Conservation (phyloP, 2,113 vertebrate genomes). For the Ranitomeya imitator region DNA sequence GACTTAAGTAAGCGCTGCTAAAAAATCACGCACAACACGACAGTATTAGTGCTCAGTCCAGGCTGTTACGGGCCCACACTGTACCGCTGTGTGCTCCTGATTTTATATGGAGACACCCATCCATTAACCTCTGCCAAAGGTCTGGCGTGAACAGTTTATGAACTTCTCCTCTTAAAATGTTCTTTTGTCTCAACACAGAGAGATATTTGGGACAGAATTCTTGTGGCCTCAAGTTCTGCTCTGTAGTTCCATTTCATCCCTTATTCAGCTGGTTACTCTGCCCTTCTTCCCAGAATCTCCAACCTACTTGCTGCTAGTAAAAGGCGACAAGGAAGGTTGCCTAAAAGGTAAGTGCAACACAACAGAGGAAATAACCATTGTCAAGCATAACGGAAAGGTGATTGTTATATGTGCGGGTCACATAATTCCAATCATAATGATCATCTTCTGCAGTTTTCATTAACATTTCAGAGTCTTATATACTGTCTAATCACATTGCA, state of each 20-base stretch:
- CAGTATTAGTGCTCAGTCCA: too few relatives aligned
- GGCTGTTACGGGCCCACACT: too few relatives aligned
- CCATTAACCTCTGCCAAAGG: background rate
- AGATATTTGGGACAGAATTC: constrained; percentile 81
- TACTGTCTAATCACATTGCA: too few relatives aligned
- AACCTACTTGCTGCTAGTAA: constrained; percentile 74
- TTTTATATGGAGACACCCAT: background rate
- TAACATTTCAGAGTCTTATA: too few relatives aligned
- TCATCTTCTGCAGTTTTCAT: too few relatives aligned
- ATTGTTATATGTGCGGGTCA: too few relatives aligned
- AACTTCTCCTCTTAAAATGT: background rate
- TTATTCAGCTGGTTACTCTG: constrained; percentile 72
- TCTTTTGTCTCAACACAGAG: constrained; percentile 64
- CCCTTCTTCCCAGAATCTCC: constrained; percentile 74
- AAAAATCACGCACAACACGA: too few relatives aligned
- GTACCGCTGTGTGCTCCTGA: too few relatives aligned
- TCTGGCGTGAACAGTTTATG: background rate
- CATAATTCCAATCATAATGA: too few relatives aligned
- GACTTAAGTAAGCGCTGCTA: constrained; percentile 69
- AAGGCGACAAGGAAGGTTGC: constrained; percentile 72
- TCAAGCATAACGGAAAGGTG: too few relatives aligned
- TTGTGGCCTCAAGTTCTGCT: constrained; percentile 79
- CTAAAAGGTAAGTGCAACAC: constrained; percentile 68
- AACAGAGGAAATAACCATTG: background rate
- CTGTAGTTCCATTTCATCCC: constrained; percentile 69